Conservation (phyloP, 2,888 invertebrate genomes). For the Nomada fabriciana region DNA sequence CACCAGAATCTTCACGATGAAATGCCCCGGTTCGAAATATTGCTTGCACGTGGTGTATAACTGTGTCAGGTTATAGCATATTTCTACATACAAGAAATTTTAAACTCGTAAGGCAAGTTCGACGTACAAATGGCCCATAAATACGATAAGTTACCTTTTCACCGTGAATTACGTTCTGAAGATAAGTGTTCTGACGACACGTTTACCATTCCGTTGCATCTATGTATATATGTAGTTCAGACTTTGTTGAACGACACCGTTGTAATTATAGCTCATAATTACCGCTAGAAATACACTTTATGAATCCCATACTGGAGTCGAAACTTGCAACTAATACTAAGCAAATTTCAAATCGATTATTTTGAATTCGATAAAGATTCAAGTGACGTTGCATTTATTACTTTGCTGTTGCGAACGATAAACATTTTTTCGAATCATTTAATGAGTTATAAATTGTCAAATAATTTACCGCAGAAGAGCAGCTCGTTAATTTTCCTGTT, state of each 20-base stretch:
- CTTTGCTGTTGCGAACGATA: neutral
- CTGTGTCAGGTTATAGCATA: neutral
- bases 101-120: neutral
- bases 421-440: constrained; percentile 1
- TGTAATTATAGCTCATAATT: neutral
- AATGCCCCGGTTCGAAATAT: neutral
- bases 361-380: neutral
- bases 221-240: no score
- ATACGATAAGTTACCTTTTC: constrained; percentile 22
- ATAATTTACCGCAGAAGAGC: constrained; percentile 18
- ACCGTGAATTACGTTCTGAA: constrained; percentile 12
- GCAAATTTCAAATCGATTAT: neutral
- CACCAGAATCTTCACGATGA: neutral
- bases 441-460: constrained; percentile 10
- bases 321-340: neutral
- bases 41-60: neutral
- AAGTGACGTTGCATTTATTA: neutral
- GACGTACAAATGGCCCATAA: constrained; percentile 17
- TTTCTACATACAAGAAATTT: constrained; percentile 7
- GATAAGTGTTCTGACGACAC: constrained; percentile 12
- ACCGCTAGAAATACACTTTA: neutral
- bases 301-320: no score
- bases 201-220: neutral
- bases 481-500: constrained; percentile 19
- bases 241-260: neutral